Conservation (phyloP, 2,888 invertebrate genomes). For the Cerastoderma edule region DNA sequence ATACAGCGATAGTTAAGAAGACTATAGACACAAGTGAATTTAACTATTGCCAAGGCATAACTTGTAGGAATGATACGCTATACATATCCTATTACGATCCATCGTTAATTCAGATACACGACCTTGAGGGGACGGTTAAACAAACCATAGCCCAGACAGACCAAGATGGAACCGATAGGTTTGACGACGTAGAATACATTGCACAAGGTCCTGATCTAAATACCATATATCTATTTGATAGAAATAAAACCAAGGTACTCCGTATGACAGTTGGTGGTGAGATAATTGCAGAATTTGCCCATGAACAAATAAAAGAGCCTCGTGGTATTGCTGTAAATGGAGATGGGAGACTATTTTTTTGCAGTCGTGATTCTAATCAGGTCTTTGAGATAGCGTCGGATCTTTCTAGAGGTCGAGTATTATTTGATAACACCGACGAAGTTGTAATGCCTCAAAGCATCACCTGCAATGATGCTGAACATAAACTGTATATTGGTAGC, state of each 20-base stretch:
- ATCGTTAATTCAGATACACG: background rate
- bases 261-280: background rate
- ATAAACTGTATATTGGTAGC: background rate
- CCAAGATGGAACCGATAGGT: background rate
- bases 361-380: background rate
- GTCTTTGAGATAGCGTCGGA: background rate
- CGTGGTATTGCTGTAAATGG: background rate
- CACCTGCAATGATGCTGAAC: background rate
- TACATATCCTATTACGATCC: background rate
- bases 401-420: background rate
- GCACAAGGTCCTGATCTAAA: background rate
- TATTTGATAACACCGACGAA: background rate
- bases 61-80: background rate
- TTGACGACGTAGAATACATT: constrained; percentile 3
- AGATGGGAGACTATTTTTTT: background rate
- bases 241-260: background rate
- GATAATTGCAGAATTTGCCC: background rate
- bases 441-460: background rate
- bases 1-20: background rate
- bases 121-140: background rate
- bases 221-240: background rate
- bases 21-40: background rate
- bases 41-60: background rate
- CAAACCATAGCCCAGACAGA: background rate
- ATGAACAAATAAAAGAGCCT: background rate